Evolutionary conservation across 2,113 vertebrate species (phyloP).

Genomic region (Heliornis fulica): DNA sequence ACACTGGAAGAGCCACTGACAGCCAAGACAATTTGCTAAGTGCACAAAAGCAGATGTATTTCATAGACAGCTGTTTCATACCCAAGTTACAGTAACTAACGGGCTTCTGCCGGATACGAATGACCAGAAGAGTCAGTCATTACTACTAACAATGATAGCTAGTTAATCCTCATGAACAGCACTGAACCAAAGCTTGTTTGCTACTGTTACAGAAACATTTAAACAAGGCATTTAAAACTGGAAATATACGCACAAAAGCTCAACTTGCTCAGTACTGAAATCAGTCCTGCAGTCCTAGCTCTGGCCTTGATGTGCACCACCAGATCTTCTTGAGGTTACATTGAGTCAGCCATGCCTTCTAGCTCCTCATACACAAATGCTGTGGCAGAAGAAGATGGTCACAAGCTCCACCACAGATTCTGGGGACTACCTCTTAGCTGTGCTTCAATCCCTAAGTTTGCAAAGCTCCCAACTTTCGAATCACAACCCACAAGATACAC

Average conservation of each 20-base stretch:
- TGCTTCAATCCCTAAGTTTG: neutral
- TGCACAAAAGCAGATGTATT: neutral
- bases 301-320: neutral
- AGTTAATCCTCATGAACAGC: neutral
- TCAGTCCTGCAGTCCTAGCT: neutral
- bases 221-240: neutral
- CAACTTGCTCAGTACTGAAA: neutral
- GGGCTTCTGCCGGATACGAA: neutral
- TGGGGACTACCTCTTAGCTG: neutral
- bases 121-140: neutral
- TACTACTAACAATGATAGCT: neutral
- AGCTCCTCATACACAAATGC: neutral
- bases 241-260: neutral
- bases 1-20: neutral
- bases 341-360: accelerated
- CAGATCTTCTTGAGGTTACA: neutral
- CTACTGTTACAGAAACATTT: neutral
- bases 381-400: accelerated
- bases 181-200: neutral
- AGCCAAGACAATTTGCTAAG: neutral
- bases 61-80: neutral
- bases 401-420: neutral
- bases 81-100: neutral
- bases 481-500: neutral
- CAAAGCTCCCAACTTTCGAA: neutral